Percentiles rank a stretch among this genome's conserved stretches.
Conservation (phyloP, 1,140 invertebrate species). For the Drosophila auraria region DNA sequence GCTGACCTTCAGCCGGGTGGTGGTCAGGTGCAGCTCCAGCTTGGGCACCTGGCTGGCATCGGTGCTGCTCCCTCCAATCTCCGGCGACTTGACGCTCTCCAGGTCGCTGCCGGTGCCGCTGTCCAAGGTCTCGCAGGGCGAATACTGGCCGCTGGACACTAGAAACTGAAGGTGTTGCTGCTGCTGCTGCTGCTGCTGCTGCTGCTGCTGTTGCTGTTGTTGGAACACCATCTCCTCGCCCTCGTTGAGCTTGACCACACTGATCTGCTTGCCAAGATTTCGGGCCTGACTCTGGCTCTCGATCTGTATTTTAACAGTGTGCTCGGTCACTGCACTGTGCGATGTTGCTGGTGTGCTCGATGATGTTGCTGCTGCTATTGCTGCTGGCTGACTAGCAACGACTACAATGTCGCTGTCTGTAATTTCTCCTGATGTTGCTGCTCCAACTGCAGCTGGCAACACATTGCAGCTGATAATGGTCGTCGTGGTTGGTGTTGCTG, state of each 20-base stretch:
- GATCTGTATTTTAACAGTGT: conserved; percentile 83
- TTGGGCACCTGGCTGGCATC: conserved; percentile 68
- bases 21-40: conserved; percentile 84
- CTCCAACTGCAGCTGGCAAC: conserved; percentile 45
- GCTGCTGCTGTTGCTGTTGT: conserved; percentile 44
- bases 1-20: conserved; percentile 85
- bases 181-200: conserved; percentile 19
- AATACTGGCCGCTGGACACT: conserved; percentile 92
- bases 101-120: conserved; percentile 93
- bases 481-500: conserved; percentile 28
- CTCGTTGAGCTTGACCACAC: conserved; percentile 70
- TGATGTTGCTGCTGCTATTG: conserved; percentile 26
- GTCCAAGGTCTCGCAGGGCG: conserved; percentile 91
- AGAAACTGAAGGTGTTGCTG: conserved; percentile 86
- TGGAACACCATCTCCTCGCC: conserved; percentile 49
- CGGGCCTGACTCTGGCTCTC: conserved; percentile 42
- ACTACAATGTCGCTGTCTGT: conserved; percentile 32
- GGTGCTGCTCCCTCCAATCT: not conserved
- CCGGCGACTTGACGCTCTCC: conserved; percentile 85
- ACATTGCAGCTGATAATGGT: conserved; percentile 79
- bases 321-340: conserved; percentile 58
- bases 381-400: conserved; percentile 43
- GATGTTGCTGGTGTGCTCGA: conserved; percentile 24
- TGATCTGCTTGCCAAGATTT: conserved; percentile 67
- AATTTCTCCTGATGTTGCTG: conserved; percentile 45